Conservation (phyloP, 2,888 invertebrate species). For the Sclerodermus sp. region DNA sequence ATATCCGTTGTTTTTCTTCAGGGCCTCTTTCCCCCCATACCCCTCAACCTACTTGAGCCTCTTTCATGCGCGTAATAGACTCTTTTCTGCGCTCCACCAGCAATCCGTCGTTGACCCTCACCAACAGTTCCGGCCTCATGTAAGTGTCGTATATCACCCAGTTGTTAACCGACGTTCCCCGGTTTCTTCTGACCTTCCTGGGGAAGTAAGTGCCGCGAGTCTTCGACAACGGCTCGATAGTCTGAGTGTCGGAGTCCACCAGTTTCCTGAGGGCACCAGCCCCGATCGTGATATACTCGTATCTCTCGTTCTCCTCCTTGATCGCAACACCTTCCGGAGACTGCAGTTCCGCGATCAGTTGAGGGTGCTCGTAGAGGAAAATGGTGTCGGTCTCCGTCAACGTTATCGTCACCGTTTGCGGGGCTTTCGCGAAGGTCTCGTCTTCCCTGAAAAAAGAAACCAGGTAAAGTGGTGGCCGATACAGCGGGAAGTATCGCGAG, state of each 20-base stretch:
- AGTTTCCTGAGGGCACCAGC: conserved; percentile 70
- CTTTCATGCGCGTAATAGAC: conserved; percentile 12
- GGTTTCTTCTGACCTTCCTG: conserved; percentile 62
- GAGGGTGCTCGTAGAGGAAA: conserved; percentile 67
- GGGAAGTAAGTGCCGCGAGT: conserved; percentile 67
- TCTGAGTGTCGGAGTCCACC: conserved; percentile 72
- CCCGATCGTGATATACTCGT: conserved; percentile 69
- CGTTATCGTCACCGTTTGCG: conserved; percentile 65
- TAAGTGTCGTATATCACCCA: conserved; percentile 81
- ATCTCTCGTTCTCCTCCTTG: conserved; percentile 67
- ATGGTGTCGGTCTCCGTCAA: conserved; percentile 70
- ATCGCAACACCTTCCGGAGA: conserved; percentile 63
- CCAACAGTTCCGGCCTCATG: conserved; percentile 14
- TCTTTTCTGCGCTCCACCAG: conserved; percentile 13
- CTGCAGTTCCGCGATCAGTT: conserved; percentile 65
- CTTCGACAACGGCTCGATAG: conserved; percentile 65
- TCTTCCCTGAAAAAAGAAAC: background rate
- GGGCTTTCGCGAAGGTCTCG: conserved; percentile 28
- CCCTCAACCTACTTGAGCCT: conserved; percentile 21
- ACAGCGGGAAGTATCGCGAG: too few species aligned
- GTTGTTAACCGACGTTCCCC: conserved; percentile 69
- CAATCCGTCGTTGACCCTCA: conserved; percentile 49
- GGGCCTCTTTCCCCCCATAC: too few species aligned
- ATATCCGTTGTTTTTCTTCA: too few species aligned
- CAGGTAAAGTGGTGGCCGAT: too few species aligned